Base-by-base conservation (phyloP, 2,113 vertebrate species). In the Amphiprion ocellaris region DNA sequence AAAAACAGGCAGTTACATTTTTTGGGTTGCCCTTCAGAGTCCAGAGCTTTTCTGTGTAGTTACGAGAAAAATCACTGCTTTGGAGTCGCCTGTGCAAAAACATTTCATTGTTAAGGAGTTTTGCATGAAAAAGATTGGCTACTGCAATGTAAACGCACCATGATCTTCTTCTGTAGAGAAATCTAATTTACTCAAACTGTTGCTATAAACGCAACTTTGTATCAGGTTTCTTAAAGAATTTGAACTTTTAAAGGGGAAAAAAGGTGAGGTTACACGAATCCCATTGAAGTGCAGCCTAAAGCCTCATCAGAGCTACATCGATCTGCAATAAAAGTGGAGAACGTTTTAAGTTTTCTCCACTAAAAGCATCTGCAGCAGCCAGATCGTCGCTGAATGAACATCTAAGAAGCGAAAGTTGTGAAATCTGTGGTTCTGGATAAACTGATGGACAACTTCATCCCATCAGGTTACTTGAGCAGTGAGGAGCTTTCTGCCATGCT, bases 1-100 rank as follows among this genome's bases (percentile, higher is more conserved):
- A 63, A 85, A 37, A 89, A 88, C 82, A 82, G 69, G 71, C 46
- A 62, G 87, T 81, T 68, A 16, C 79, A 84, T 78, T 69, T 79
- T 85, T 59, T 82, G 30, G 83, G 69, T 67, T 53, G 73, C 39
- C 65, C 44, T 28, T 69, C 56, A 60, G 73, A 83, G 69, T 50
- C 17, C 17, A 41, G 39, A 41, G 30, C 39, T 41, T 41, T 1
- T 10, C 39, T 41, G 21, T 21, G 21, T 21, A 21, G 39, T 44
- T 10, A 12, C 1, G 12, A 2, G 2, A 15, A n/a, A 52, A 52
- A n/a, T 21, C 24, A 60, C 10, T 37, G 8, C 33, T 37, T 37
- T 37, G 33, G 33, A 37, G 33, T 37, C 8, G 33, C 6, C 46
- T 16, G 16, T 19, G n/a, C 49, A n/a, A 21, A 7, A 23, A 30